Conservation (phyloP, 1,140 invertebrate genomes). For the Hypothenemus hampei region DNA sequence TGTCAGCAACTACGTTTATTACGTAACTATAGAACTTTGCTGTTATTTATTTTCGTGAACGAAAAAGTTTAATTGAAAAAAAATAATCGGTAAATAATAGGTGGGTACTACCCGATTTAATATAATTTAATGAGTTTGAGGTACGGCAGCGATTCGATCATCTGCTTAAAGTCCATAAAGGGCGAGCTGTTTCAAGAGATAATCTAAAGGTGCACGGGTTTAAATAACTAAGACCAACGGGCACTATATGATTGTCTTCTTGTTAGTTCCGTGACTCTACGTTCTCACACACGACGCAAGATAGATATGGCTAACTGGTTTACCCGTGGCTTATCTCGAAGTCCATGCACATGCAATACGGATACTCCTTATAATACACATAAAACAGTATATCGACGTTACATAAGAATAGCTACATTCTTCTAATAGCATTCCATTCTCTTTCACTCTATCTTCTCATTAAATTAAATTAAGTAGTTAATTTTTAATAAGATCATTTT, state of each 20-base stretch:
- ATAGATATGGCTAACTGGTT: constrained; percentile 17
- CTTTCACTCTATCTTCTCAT: constrained; percentile 3
- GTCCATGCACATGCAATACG: constrained; percentile 15
- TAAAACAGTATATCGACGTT: constrained; percentile 9
- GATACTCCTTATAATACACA: constrained; percentile 10
- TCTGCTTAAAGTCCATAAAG: too few species aligned
- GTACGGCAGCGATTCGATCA: too few species aligned
- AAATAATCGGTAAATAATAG: too few species aligned
- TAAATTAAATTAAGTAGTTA: constrained; percentile 2
- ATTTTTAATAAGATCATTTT: constrained; percentile 6
- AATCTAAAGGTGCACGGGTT: constrained; percentile 6
- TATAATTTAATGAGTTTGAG: too few species aligned
- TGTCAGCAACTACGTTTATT: too few species aligned
- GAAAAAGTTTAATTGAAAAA: too few species aligned
- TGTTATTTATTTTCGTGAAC: too few species aligned
- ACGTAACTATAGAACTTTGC: too few species aligned
- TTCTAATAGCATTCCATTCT: constrained; percentile 16
- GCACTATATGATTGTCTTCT: constrained; percentile 2
- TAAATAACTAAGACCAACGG: background rate
- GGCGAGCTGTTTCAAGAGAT: too few species aligned
- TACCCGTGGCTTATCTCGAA: constrained; percentile 11
- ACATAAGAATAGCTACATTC: constrained; percentile 4
- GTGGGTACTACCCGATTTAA: too few species aligned
- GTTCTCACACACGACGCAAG: constrained; percentile 13
- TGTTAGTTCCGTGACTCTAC: constrained; percentile 13